Conservation (phyloP, 2,797 vertebrate genomes). For the Peromyscus aztecus region DNA sequence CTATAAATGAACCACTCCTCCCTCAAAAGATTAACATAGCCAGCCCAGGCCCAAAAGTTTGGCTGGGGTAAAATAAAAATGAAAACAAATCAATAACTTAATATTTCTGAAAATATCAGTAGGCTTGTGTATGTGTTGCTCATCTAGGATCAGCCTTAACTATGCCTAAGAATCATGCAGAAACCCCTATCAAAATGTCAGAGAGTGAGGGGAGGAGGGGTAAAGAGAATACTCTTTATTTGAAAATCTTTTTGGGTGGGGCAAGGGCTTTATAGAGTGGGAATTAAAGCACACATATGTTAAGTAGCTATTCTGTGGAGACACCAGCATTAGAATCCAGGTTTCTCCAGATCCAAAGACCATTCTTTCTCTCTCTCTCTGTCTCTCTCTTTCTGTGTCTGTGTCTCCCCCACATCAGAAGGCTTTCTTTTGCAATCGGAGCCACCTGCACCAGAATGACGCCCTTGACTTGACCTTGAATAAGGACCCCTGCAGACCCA, state of each 20-base stretch:
- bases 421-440: not conserved
- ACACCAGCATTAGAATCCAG: not conserved
- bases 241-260: not conserved
- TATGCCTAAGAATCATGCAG: not conserved
- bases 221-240: not conserved
- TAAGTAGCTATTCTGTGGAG: not conserved
- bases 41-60: slow-evolving; percentile 7
- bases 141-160: not conserved
- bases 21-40: not conserved
- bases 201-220: not conserved
- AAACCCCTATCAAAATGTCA: not conserved
- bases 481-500: not conserved
- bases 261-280: not conserved
- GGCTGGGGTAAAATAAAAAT: not conserved
- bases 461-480: not conserved
- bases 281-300: slow-evolving; percentile 7
- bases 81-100: slow-evolving; percentile 3
- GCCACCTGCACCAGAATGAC: not conserved
- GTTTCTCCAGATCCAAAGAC: not conserved
- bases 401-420: not conserved
- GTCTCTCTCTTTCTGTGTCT: too few relatives aligned
- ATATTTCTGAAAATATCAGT: not conserved
- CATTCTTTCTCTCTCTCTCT: not conserved
- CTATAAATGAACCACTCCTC: slow-evolving; percentile 15
- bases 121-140: not conserved